Percentiles rank a stretch among this genome's conserved stretches.
These are phyloP conservation scores for Toxotes lorentzi DNA, from an alignment of 2,797 vertebrate species.

Conservation along the genomic window DNA sequence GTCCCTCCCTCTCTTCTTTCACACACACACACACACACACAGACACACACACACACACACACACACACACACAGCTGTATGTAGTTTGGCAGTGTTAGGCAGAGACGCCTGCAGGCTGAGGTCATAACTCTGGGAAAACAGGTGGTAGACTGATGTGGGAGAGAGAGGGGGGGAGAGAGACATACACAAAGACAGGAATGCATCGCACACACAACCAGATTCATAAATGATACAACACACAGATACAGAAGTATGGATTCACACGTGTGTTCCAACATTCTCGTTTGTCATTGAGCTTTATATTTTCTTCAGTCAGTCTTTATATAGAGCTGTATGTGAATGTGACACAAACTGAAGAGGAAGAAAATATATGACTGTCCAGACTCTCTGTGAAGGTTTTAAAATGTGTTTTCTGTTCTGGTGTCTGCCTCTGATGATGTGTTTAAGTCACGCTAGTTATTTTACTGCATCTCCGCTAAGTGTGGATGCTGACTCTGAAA, in stretches of 20 bases:
- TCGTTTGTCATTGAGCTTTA: not conserved
- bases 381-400: not conserved
- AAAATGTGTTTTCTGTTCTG: constrained; percentile 17
- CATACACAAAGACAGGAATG: constrained; percentile 38
- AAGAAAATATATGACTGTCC: not conserved
- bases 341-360: not conserved
- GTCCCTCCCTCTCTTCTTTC: not conserved
- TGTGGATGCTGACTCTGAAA: constrained; percentile 26
- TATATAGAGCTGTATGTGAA: not conserved
- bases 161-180: constrained; percentile 10
- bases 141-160: constrained; percentile 78
- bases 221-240: not conserved
- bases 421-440: constrained; percentile 20
- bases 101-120: constrained; percentile 78
- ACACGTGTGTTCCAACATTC: constrained; percentile 6
- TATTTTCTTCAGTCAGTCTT: not conserved
- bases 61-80: constrained; percentile 74
- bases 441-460: constrained; percentile 32
- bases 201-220: constrained; percentile 10
- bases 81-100: constrained; percentile 75
- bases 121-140: constrained; percentile 81
- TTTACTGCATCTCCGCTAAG: constrained; percentile 19
- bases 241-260: constrained; percentile 8
- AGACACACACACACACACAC: constrained; percentile 13
- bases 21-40: not conserved